Percentiles rank a stretch among this genome's conserved stretches.
Evolutionary conservation across 2,888 invertebrate genomes (phyloP).

Genomic region (Lithophane ornitopus): DNA sequence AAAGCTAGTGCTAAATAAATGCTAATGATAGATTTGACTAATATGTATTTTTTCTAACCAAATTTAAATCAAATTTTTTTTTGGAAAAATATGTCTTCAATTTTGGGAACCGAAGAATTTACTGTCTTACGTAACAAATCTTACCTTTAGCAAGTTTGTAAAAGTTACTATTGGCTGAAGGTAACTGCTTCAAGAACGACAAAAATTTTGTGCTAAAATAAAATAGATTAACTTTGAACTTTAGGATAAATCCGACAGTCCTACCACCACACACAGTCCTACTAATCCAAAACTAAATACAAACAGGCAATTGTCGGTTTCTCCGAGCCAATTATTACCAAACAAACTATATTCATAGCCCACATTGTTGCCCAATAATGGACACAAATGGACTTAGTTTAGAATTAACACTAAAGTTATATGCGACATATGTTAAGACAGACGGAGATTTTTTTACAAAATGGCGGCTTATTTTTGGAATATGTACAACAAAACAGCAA

Average conservation of each 20-base stretch:
- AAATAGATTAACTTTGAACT: not conserved
- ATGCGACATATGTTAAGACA: constrained; percentile 19
- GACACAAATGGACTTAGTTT: constrained; percentile 29
- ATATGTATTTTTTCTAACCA: not conserved
- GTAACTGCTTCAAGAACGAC: not conserved
- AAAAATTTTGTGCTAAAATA: not conserved
- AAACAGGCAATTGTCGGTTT: constrained; percentile 33
- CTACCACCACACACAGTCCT: constrained; percentile 8
- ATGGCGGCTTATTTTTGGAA: constrained; percentile 30
- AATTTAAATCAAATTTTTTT: not conserved
- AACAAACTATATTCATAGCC: constrained; percentile 34
- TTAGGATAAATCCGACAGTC: not conserved
- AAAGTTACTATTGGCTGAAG: not conserved
- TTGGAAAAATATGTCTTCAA: too few relatives aligned
- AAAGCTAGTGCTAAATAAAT: not conserved
- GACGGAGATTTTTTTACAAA: constrained; percentile 13
- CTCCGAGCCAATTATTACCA: constrained; percentile 33
- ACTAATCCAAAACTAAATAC: constrained; percentile 28
- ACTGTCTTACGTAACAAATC: too few relatives aligned
- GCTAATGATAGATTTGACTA: not conserved
- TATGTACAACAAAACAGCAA: constrained; percentile 14
- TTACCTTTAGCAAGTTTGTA: too few relatives aligned
- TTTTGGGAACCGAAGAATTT: too few relatives aligned
- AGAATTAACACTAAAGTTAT: constrained; percentile 3
- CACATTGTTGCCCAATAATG: constrained; percentile 36